Percentiles rank a stretch among this genome's conserved stretches.
Conservation (phyloP, 2,888 invertebrate genomes). For the Hydroisotoma schaefferi region DNA sequence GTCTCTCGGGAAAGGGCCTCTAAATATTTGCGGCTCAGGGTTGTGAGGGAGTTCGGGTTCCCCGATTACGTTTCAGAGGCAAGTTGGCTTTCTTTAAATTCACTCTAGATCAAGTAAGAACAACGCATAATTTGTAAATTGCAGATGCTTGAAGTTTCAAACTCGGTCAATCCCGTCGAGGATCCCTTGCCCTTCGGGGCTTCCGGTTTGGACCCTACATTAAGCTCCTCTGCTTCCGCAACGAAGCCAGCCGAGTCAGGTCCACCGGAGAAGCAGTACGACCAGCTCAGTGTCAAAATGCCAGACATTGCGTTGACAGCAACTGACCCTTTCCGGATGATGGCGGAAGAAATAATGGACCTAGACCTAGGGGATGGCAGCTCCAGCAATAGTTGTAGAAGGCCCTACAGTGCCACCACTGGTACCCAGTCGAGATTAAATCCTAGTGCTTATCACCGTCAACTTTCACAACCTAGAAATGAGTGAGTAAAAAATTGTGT, state of each 20-base stretch:
- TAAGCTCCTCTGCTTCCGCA: background rate
- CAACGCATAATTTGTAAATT: background rate
- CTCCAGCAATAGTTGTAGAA: background rate
- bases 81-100: background rate
- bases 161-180: background rate
- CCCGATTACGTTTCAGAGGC: constrained; percentile 83
- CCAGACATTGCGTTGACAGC: constrained; percentile 22
- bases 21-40: constrained; percentile 75
- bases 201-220: background rate
- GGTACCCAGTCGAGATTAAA: constrained; percentile 5
- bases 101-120: background rate
- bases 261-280: background rate
- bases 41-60: constrained; percentile 88
- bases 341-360: constrained; percentile 21
- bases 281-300: constrained; percentile 24
- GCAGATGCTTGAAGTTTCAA: constrained; percentile 9
- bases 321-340: constrained; percentile 15
- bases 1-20: constrained; percentile 73
- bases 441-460: constrained; percentile 15
- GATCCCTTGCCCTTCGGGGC: constrained; percentile 5
- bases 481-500: constrained; percentile 8
- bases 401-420: background rate
- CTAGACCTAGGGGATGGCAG: constrained; percentile 23
- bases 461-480: constrained; percentile 11
- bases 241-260: background rate